A percentile compares a stretch with the other conserved stretches of the same genome.
These are phyloP conservation scores for Chiridota heheva DNA, from an alignment of 35 echinoderm and acorn worm species.

Conservation along the genomic window DNA sequence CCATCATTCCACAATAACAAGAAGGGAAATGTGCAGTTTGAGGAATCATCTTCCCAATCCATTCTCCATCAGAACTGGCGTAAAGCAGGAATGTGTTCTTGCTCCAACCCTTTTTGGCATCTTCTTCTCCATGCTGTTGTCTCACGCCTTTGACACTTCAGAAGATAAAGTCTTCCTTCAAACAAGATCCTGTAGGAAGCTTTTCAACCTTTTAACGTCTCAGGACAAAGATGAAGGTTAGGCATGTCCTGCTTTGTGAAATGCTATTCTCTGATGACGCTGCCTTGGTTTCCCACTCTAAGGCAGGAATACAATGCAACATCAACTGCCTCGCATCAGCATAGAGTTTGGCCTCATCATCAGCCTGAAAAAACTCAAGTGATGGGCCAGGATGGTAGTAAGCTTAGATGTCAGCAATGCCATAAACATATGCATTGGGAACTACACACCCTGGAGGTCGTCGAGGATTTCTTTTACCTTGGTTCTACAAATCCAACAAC, in stretches of 20 bases:
- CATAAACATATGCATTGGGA: too few relatives aligned
- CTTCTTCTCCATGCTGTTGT: conserved; percentile 57
- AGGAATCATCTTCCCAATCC: conserved; percentile 17
- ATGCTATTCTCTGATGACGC: conserved; percentile 38
- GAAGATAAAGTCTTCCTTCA: conserved; percentile 32
- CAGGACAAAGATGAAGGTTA: conserved; percentile 16
- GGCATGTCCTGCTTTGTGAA: conserved; percentile 8
- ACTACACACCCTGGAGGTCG: too few relatives aligned
- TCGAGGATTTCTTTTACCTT: too few relatives aligned
- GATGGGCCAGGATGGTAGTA: not conserved
- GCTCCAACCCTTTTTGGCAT: conserved; percentile 65
- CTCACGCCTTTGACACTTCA: not conserved
- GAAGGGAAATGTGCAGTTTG: conserved; percentile 12
- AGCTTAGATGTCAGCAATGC: too few relatives aligned
- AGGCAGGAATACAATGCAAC: not conserved
- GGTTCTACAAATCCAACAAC: too few relatives aligned
- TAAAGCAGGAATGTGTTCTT: conserved; percentile 68
- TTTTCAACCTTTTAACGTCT: conserved; percentile 19
- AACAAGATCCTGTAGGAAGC: conserved; percentile 5
- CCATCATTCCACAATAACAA: conserved; percentile 53
- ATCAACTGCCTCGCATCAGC: not conserved
- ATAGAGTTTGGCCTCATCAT: not conserved
- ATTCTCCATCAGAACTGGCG: conserved; percentile 35
- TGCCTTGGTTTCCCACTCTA: not conserved
- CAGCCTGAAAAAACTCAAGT: not conserved